Evolutionary conservation across 2,888 invertebrate species (phyloP).

Genomic region (Macrophya annulata): DNA sequence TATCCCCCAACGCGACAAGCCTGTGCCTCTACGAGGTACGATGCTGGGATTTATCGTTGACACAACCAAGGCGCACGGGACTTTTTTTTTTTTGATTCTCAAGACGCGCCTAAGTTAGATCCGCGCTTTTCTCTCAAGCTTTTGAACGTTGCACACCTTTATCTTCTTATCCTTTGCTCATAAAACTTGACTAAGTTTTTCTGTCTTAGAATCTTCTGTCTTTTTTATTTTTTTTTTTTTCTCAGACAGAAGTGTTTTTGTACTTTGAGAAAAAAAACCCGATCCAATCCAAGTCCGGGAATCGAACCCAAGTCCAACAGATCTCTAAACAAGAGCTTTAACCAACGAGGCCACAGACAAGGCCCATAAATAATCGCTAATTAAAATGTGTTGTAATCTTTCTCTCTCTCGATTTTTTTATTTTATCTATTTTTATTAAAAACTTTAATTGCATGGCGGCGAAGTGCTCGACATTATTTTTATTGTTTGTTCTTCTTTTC

Average conservation of each 20-base stretch:
- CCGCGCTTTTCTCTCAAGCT: neutral
- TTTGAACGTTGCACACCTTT: neutral
- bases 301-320: neutral
- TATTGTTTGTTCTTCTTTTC: neutral
- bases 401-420: neutral
- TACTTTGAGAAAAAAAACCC: neutral
- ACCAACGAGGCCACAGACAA: neutral
- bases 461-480: neutral
- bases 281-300: neutral
- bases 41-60: constrained; percentile 70
- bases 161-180: neutral
- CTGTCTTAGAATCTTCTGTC: neutral
- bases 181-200: neutral
- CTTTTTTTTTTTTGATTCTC: constrained; percentile 6
- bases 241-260: neutral
- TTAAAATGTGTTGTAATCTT: neutral
- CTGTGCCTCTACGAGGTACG: constrained; percentile 59
- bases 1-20: constrained; percentile 1
- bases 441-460: neutral
- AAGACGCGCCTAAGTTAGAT: neutral
- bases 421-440: neutral
- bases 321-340: neutral
- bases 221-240: neutral
- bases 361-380: neutral
- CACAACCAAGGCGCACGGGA: constrained; percentile 59